phyloP scores from a whole-genome alignment of 2,113 vertebrate genomes.

The Brachyhypopomus occidentalis region DNA sequence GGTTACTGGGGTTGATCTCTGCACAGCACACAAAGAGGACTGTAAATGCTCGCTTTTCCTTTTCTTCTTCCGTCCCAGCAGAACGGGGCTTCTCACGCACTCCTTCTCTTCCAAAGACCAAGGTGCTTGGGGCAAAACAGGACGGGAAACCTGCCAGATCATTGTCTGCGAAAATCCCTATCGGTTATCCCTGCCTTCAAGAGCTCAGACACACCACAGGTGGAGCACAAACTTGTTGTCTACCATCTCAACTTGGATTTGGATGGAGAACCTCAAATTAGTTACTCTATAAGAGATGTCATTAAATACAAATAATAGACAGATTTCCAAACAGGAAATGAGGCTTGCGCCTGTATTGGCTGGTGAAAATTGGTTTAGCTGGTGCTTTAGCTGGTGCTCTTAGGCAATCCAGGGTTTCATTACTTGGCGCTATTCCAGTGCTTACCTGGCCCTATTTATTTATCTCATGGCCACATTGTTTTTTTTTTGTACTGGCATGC shows the following conservation, averaged over 20 bases:
- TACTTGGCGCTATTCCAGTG: too few relatives aligned
- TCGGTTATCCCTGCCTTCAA: not conserved
- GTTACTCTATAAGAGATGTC: too few relatives aligned
- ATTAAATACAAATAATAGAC: too few relatives aligned
- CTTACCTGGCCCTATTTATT: too few relatives aligned
- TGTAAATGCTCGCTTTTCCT: conserved; percentile 29
- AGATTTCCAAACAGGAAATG: too few relatives aligned
- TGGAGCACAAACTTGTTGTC: not conserved
- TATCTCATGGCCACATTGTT: too few relatives aligned
- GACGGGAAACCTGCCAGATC: conserved; percentile 27
- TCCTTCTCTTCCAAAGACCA: conserved; percentile 9
- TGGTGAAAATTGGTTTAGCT: too few relatives aligned
- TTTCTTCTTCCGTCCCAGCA: conserved; percentile 21
- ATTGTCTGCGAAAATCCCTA: conserved; percentile 10
- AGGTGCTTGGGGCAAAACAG: conserved; percentile 7
- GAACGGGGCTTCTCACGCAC: conserved; percentile 34
- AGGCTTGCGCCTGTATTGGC: too few relatives aligned
- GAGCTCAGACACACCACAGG: not conserved
- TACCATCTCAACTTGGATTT: not conserved
- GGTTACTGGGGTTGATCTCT: conserved; percentile 22
- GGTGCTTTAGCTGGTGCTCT: too few relatives aligned
- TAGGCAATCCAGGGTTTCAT: too few relatives aligned
- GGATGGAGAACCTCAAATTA: too few relatives aligned
- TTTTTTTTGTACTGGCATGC: too few relatives aligned
- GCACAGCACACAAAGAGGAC: conserved; percentile 11